These are phyloP conservation scores for Pelodiscus sinensis DNA, from an alignment of 2,113 vertebrate species.

Conservation along the genomic window DNA sequence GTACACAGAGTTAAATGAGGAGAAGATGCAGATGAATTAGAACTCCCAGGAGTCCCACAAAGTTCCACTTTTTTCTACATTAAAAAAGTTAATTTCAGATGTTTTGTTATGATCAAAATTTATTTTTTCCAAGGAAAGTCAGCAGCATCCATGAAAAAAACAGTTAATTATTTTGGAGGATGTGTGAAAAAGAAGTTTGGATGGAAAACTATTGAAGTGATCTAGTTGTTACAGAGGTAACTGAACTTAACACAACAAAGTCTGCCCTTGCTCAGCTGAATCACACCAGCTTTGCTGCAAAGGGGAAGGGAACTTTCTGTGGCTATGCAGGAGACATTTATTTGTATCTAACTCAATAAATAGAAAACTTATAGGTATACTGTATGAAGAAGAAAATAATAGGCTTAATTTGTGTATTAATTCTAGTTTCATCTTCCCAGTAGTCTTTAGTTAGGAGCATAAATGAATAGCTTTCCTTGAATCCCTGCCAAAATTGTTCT, in stretches of 20 bases:
- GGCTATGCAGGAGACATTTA: background rate
- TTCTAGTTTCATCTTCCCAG: background rate
- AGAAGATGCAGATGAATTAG: background rate
- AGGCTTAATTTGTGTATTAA: background rate
- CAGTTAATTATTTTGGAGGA: background rate
- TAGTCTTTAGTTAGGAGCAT: background rate
- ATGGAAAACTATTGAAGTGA: background rate
- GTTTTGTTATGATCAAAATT: background rate
- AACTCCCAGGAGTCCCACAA: background rate
- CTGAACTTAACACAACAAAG: background rate
- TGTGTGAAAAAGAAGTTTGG: background rate
- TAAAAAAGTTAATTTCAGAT: background rate
- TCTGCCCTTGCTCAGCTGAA: background rate
- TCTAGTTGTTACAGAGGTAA: background rate
- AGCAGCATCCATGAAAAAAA: background rate
- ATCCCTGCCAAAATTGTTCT: background rate
- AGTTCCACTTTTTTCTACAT: background rate
- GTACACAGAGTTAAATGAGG: background rate
- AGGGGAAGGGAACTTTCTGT: background rate
- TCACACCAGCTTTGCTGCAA: background rate
- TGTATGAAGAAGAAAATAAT: background rate
- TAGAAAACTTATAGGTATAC: background rate
- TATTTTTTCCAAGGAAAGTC: background rate
- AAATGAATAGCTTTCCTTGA: background rate
- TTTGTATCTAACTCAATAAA: background rate